Evolutionary conservation across 2,888 invertebrate genomes (phyloP).

Genomic region (Baccha elongata): DNA sequence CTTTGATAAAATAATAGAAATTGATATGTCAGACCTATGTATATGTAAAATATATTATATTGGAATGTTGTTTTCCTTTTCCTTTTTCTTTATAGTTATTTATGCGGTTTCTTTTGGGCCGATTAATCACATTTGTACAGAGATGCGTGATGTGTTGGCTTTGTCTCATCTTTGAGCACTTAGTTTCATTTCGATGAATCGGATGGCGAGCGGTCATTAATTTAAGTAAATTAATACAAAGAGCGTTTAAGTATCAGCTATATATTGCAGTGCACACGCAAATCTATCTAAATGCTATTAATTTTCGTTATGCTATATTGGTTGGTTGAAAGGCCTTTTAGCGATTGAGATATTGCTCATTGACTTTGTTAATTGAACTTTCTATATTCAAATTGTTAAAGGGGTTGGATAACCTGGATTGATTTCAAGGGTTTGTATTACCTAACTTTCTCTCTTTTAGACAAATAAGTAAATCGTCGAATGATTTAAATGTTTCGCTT

Average conservation of each 20-base stretch:
- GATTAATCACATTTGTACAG: constrained; percentile 32
- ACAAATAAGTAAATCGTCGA: too few species aligned
- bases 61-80: constrained; percentile 4
- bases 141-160: neutral
- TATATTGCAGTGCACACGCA: constrained; percentile 12
- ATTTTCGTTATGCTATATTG: constrained; percentile 41
- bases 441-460: too few species aligned
- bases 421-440: neutral
- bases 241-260: constrained; percentile 21
- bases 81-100: neutral
- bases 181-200: constrained; percentile 23
- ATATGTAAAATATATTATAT: constrained; percentile 38
- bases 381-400: too few species aligned
- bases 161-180: constrained; percentile 16
- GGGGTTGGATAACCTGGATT: neutral
- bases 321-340: neutral
- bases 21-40: constrained; percentile 44
- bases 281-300: constrained; percentile 42
- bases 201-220: constrained; percentile 22
- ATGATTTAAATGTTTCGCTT: too few species aligned
- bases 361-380: constrained; percentile 32
- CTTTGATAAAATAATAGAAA: constrained; percentile 40
- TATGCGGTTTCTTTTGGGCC: constrained; percentile 32
- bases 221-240: constrained; percentile 43
- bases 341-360: neutral